Evolutionary conservation across 2,113 vertebrate genomes (phyloP).

Genomic region (Probosciger aterrimus): DNA sequence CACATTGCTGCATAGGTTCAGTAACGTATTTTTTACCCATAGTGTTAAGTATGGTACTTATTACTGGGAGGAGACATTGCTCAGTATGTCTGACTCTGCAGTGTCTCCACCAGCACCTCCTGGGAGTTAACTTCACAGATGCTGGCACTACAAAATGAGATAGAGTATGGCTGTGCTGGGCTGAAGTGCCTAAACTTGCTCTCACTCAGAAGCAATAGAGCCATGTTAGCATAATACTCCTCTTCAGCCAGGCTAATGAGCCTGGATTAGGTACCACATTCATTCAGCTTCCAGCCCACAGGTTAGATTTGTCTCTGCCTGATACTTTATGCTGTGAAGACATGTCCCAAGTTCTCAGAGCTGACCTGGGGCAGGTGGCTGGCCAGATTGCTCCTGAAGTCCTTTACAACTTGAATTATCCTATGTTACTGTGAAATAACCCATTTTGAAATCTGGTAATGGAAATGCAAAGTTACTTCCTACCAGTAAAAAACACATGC

Average conservation of each 20-base stretch:
- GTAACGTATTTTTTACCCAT: background rate
- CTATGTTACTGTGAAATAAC: background rate
- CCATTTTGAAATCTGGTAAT: background rate
- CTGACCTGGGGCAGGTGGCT: background rate
- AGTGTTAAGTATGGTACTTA: background rate
- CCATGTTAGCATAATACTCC: background rate
- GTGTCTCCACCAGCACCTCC: background rate
- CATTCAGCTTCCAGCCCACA: background rate
- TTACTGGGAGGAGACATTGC: background rate
- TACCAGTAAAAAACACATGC: background rate
- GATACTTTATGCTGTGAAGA: background rate
- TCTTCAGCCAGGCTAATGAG: background rate
- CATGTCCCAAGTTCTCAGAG: background rate
- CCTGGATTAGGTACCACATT: background rate
- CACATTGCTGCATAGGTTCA: background rate
- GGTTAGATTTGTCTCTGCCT: background rate
- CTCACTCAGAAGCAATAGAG: background rate
- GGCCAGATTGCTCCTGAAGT: background rate
- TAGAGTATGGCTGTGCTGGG: rapidly evolving
- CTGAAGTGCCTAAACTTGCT: background rate
- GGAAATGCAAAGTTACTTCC: background rate
- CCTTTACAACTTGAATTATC: background rate
- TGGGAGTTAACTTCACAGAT: background rate
- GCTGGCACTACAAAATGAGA: background rate
- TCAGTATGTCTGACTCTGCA: background rate